Percentiles rank a stretch among this genome's conserved stretches.
These are phyloP conservation scores for Bombus confusus DNA, from an alignment of 1,140 invertebrate genomes.

Conservation along the genomic window DNA sequence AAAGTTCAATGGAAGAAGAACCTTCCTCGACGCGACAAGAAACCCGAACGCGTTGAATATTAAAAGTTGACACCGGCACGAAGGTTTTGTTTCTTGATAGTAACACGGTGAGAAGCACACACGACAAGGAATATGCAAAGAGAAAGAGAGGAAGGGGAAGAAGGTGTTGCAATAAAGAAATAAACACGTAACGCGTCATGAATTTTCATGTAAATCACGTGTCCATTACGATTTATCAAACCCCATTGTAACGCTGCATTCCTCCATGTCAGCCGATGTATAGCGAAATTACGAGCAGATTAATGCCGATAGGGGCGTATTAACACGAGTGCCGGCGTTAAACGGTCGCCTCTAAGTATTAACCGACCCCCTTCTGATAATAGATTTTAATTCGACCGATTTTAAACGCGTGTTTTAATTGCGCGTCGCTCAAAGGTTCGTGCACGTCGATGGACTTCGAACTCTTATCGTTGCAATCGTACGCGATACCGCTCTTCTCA, in stretches of 20 bases:
- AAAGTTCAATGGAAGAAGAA: neutral
- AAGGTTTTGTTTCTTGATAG: neutral
- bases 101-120: too few relatives aligned
- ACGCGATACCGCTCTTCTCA: neutral
- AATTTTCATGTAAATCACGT: slow-evolving; percentile 40
- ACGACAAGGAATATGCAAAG: too few relatives aligned
- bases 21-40: too few relatives aligned
- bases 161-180: slow-evolving; percentile 13
- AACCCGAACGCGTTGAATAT: neutral
- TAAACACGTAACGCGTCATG: slow-evolving; percentile 21
- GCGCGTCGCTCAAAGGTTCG: neutral
- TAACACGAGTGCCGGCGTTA: slow-evolving; percentile 19
- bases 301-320: slow-evolving; percentile 17
- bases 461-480: slow-evolving; percentile 1
- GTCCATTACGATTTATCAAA: slow-evolving; percentile 38
- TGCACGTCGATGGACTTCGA: neutral
- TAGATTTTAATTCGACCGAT: slow-evolving; percentile 5
- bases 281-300: slow-evolving; percentile 25
- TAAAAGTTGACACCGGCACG: neutral
- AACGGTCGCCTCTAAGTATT: slow-evolving; percentile 31
- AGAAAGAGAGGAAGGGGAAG: too few relatives aligned
- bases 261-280: neutral
- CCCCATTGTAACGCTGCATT: slow-evolving; percentile 20
- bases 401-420: slow-evolving; percentile 26
- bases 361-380: slow-evolving; percentile 4